These are phyloP conservation scores for Rhodeus uyekii DNA, from an alignment of 2,797 vertebrate genomes.

Conservation along the genomic window DNA sequence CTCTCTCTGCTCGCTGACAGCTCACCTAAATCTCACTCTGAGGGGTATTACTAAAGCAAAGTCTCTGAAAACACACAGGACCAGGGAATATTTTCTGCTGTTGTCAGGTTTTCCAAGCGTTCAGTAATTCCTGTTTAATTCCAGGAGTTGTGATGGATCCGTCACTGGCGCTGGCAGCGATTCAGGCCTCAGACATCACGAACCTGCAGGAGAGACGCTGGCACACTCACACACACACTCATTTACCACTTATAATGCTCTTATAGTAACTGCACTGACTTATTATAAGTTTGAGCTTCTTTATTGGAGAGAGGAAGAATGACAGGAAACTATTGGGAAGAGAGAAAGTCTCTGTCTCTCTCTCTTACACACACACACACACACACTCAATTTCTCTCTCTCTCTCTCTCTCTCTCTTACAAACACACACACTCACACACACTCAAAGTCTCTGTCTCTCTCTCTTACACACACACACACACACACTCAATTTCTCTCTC, in stretches of 20 bases:
- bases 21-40: slow-evolving; percentile 60
- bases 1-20: slow-evolving; percentile 52
- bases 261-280: slow-evolving; percentile 8
- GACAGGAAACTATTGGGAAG: neutral
- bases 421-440: no score
- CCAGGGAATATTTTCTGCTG: slow-evolving; percentile 7
- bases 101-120: slow-evolving; percentile 33
- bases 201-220: slow-evolving; percentile 18
- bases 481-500: no score
- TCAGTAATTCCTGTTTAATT: slow-evolving; percentile 37
- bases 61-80: slow-evolving; percentile 40
- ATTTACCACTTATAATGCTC: slow-evolving; percentile 19
- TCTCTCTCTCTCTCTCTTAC: no score
- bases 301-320: neutral
- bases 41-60: slow-evolving; percentile 57
- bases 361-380: no score
- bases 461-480: no score
- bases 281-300: neutral
- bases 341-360: neutral
- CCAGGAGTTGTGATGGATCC: slow-evolving; percentile 33
- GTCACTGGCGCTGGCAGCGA: slow-evolving; percentile 5
- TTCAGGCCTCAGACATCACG: slow-evolving; percentile 10
- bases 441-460: no score
- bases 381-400: no score
- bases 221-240: slow-evolving; percentile 14